Conservation (phyloP, 2,888 invertebrate species). For the Zygothrica quintamaculata region DNA sequence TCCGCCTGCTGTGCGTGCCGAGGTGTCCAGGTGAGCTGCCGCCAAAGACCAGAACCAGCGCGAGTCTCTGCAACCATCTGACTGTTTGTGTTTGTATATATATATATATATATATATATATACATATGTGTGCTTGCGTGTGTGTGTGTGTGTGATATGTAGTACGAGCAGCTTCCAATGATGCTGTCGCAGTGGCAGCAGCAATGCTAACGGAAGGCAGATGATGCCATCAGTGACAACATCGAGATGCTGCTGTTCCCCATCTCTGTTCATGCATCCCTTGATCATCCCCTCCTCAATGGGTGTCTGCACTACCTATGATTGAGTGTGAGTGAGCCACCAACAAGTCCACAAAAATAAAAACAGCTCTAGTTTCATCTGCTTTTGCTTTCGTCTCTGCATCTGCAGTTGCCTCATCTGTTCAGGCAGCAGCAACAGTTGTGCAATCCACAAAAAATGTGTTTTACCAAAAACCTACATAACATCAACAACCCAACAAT, state of each 20-base stretch:
- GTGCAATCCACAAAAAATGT: neutral
- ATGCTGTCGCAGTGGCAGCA: slow-evolving; percentile 30
- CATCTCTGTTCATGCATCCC: neutral
- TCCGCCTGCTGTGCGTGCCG: slow-evolving; percentile 67
- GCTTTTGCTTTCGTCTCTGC: too few relatives aligned
- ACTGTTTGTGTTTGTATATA: too few relatives aligned
- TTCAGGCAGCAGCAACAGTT: neutral
- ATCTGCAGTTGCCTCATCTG: neutral
- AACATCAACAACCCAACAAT: neutral
- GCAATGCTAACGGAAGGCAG: slow-evolving; percentile 18
- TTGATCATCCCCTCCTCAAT: too few relatives aligned
- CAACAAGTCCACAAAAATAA: slow-evolving; percentile 28
- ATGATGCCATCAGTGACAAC: slow-evolving; percentile 60
- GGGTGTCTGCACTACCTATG: too few relatives aligned
- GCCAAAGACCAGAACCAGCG: slow-evolving; percentile 38
- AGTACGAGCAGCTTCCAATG: slow-evolving; percentile 25
- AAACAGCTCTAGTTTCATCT: slow-evolving; percentile 10
- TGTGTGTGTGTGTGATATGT: slow-evolving; percentile 16
- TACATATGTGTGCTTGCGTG: slow-evolving; percentile 1
- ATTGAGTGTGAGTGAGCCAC: neutral
- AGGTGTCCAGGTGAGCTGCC: slow-evolving; percentile 41
- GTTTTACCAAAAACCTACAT: neutral
- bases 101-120: too few relatives aligned
- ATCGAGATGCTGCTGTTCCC: slow-evolving; percentile 22
- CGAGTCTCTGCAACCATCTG: neutral